Percentiles rank a stretch among this genome's conserved stretches.
phyloP scores from a whole-genome alignment of 1,140 invertebrate genomes.

The Wasmannia auropunctata region DNA sequence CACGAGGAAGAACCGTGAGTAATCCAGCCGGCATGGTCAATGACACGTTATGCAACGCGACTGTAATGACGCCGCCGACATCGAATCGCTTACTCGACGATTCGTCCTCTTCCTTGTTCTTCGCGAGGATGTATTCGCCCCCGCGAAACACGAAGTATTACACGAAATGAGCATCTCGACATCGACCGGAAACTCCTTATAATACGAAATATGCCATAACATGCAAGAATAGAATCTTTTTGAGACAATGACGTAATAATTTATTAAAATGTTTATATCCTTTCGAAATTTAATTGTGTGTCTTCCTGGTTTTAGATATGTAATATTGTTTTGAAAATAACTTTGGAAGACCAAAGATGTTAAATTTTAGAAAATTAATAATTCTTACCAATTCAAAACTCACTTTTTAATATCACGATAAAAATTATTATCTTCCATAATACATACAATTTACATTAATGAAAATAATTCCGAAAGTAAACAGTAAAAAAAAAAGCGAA shows the following conservation, averaged over 20 bases:
- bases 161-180: neutral
- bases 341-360: neutral
- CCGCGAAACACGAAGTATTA: neutral
- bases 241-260: neutral
- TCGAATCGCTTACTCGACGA: slow-evolving; percentile 49
- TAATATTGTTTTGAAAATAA: neutral
- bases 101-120: slow-evolving; percentile 31
- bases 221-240: neutral
- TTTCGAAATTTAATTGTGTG: slow-evolving; percentile 9
- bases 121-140: neutral
- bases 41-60: slow-evolving; percentile 73
- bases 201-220: neutral
- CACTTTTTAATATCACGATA: neutral
- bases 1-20: slow-evolving; percentile 66
- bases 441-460: neutral
- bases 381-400: neutral
- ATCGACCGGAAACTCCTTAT: neutral
- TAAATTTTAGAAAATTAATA: neutral
- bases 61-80: slow-evolving; percentile 52
- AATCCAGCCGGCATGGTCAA: slow-evolving; percentile 72
- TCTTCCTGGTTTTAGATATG: neutral
- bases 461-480: neutral
- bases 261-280: neutral
- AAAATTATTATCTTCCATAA: neutral
- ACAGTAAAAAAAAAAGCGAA: neutral